A percentile compares a stretch with the other conserved stretches of the same genome.
Evolutionary conservation across 2,797 vertebrate genomes (phyloP).

Genomic region (Spea hammondii): DNA sequence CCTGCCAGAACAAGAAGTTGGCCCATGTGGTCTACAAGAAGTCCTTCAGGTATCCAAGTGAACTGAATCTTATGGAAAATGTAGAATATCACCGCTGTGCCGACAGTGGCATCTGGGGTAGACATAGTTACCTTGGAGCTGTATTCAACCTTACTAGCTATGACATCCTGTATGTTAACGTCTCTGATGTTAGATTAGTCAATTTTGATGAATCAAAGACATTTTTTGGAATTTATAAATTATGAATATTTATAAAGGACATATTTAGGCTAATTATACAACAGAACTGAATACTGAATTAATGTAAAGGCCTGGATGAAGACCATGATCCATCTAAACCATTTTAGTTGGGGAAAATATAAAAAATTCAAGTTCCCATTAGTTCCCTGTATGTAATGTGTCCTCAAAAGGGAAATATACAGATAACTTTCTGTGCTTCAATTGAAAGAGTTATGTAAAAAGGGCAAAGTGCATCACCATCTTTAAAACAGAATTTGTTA

Average conservation of each 20-base stretch:
- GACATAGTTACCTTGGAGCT: constrained; percentile 81
- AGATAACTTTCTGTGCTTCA: constrained; percentile 29
- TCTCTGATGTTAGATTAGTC: constrained; percentile 73
- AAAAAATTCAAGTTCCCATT: too few relatives aligned
- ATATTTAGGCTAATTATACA: neutral
- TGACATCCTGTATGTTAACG: constrained; percentile 80
- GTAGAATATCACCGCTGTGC: constrained; percentile 73
- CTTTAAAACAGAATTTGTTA: too few relatives aligned
- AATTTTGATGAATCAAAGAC: constrained; percentile 76
- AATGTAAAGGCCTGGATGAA: neutral
- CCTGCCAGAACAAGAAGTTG: constrained; percentile 65
- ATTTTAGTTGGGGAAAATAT: neutral
- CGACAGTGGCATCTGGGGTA: constrained; percentile 65
- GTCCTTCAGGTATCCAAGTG: constrained; percentile 33
- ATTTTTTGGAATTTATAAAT: constrained; percentile 90
- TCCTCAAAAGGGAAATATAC: neutral
- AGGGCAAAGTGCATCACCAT: neutral
- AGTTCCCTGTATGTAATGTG: neutral
- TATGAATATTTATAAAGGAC: constrained; percentile 59
- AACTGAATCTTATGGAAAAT: constrained; percentile 75
- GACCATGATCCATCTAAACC: neutral
- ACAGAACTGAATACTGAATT: neutral
- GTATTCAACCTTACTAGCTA: constrained; percentile 71
- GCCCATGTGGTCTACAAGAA: constrained; percentile 74
- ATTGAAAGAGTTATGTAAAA: neutral